phyloP scores from a whole-genome alignment of 2,888 invertebrate species.

The Lutraria lutraria region DNA sequence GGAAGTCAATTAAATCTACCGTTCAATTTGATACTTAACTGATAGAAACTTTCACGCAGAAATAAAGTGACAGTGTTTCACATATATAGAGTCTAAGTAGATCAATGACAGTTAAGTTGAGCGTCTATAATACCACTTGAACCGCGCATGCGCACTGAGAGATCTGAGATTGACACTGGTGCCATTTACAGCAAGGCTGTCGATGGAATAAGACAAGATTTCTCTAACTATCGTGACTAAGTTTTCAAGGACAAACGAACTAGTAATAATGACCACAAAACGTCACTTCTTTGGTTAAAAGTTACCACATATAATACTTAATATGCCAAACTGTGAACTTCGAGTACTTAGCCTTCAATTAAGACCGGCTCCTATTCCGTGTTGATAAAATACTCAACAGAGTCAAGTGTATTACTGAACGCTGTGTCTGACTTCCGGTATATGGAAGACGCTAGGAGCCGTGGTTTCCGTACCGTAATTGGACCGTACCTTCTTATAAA shows the following conservation, averaged over 20 bases:
- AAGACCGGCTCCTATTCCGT: slow-evolving; percentile 22
- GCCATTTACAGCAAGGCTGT: not conserved
- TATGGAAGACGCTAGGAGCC: slow-evolving; percentile 57
- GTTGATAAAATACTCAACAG: slow-evolving; percentile 25
- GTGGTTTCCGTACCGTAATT: slow-evolving; percentile 61
- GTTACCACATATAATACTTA: slow-evolving; percentile 38
- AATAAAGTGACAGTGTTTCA: not conserved
- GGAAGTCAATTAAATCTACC: not conserved
- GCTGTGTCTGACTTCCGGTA: slow-evolving; percentile 52
- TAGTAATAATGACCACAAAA: slow-evolving; percentile 26
- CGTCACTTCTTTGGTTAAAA: slow-evolving; percentile 23
- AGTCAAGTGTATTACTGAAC: slow-evolving; percentile 57
- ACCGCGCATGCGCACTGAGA: not conserved
- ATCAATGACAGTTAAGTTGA: not conserved
- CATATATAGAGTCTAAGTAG: not conserved
- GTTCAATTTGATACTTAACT: not conserved
- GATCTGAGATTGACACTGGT: not conserved
- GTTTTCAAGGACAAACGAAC: slow-evolving; percentile 31
- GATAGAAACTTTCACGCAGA: not conserved
- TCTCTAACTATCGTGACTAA: not conserved
- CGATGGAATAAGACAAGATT: not conserved
- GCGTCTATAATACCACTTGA: not conserved
- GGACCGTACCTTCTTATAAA: slow-evolving; percentile 32
- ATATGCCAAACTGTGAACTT: slow-evolving; percentile 35
- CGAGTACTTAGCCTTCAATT: slow-evolving; percentile 35